phyloP scores from a whole-genome alignment of 2,113 vertebrate genomes.

The Apistogramma diplotaenia region DNA sequence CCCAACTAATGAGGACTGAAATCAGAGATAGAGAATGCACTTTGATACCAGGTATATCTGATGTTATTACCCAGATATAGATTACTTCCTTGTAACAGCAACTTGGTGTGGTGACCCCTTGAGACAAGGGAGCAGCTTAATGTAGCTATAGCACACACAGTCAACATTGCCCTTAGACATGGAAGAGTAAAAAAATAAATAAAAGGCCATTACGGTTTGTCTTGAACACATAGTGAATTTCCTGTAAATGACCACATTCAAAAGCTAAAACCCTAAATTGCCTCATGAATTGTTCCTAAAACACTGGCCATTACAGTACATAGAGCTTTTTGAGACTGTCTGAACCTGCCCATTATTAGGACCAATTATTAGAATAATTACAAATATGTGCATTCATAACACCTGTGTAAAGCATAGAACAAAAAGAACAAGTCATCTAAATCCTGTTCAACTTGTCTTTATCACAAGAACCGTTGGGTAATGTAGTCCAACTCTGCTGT shows the following conservation, averaged over 20 bases:
- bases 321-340: neutral
- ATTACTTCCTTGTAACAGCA: neutral
- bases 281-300: neutral
- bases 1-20: neutral
- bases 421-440: neutral
- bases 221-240: neutral
- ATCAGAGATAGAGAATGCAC: neutral
- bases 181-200: neutral
- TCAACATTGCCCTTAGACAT: neutral
- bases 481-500: neutral
- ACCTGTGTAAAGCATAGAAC: neutral
- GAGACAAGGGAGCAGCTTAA: neutral
- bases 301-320: neutral
- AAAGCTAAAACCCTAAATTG: neutral
- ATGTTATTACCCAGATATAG: neutral
- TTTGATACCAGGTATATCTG: neutral
- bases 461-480: neutral
- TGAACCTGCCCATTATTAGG: neutral
- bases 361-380: neutral
- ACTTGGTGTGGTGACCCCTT: neutral
- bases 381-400: neutral
- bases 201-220: neutral
- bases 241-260: neutral
- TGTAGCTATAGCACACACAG: neutral
- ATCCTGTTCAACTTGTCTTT: neutral